Evolutionary conservation across 2,113 vertebrate species (phyloP).

Genomic region (Ageneiosus marmoratus): DNA sequence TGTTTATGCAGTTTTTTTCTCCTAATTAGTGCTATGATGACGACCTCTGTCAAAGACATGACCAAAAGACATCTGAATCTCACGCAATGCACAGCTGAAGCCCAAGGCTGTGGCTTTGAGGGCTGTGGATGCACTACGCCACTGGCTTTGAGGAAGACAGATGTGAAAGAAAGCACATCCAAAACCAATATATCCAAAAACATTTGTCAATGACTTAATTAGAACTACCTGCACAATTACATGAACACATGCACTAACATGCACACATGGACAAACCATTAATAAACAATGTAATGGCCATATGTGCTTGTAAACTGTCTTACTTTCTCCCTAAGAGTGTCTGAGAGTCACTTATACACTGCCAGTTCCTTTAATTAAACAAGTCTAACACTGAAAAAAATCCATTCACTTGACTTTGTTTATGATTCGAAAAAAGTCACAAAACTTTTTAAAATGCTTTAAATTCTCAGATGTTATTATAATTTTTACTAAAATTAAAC

Average conservation of each 20-base stretch:
- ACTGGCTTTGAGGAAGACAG: constrained; percentile 64
- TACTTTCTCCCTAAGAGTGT: neutral
- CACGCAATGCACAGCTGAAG: constrained; percentile 66
- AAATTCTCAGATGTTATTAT: neutral
- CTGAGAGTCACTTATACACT: neutral
- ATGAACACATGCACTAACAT: constrained; percentile 1
- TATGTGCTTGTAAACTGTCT: neutral
- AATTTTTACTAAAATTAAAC: neutral
- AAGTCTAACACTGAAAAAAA: neutral
- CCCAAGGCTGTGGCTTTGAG: constrained; percentile 58
- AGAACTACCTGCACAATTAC: constrained; percentile 44
- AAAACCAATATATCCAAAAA: constrained; percentile 47
- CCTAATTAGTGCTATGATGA: constrained; percentile 74
- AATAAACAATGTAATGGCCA: neutral
- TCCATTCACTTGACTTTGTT: neutral
- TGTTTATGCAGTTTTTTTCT: constrained; percentile 74
- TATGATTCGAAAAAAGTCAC: neutral
- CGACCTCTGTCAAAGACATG: constrained; percentile 69
- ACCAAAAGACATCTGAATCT: constrained; percentile 63
- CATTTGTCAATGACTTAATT: constrained; percentile 58
- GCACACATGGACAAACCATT: neutral
- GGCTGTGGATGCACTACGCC: constrained; percentile 55
- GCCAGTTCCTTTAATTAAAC: neutral
- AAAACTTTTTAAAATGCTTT: neutral
- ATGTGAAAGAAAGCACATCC: constrained; percentile 64